A percentile compares a stretch with the other conserved stretches of the same genome.
Evolutionary conservation across 92 coral and sea anemone species (phyloP).

Genomic region (Actinostola sp.): DNA sequence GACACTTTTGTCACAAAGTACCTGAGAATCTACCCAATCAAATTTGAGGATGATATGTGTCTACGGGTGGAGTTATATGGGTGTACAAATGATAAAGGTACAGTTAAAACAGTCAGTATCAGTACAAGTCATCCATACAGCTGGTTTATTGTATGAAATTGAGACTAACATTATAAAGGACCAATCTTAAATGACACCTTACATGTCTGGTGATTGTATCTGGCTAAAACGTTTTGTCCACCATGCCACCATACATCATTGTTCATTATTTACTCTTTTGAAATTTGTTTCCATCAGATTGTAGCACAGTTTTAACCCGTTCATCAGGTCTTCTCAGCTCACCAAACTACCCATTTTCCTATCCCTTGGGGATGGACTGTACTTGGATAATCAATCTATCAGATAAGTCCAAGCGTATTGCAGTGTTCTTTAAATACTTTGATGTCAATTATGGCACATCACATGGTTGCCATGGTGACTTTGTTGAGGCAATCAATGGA

Average conservation of each 20-base stretch:
- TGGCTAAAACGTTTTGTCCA: too few relatives aligned
- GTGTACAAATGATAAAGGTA: constrained; percentile 54
- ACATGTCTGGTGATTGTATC: too few relatives aligned
- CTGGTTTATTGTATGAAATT: too few relatives aligned
- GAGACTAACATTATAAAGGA: not conserved
- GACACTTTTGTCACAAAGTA: constrained; percentile 60
- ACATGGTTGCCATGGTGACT: constrained; percentile 35
- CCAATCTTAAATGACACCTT: not conserved
- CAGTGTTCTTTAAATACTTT: constrained; percentile 45
- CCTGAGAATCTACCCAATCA: constrained; percentile 56
- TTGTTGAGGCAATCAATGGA: constrained; percentile 45
- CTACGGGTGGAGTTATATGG: constrained; percentile 71
- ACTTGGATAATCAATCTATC: constrained; percentile 55
- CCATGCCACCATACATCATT: not conserved
- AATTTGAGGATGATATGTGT: constrained; percentile 42
- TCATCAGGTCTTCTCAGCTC: constrained; percentile 29
- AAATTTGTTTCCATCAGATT: not conserved
- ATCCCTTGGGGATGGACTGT: constrained; percentile 60
- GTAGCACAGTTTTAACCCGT: not conserved
- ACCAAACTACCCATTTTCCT: constrained; percentile 47
- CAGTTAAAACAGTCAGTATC: not conserved
- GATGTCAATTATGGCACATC: constrained; percentile 48
- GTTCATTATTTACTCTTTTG: not conserved
- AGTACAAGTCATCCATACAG: not conserved
- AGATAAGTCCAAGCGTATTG: constrained; percentile 13